Percentiles rank a stretch among this genome's conserved stretches.
These are phyloP conservation scores for Nycticryphes semicollaris DNA, from an alignment of 2,113 vertebrate genomes.

Conservation along the genomic window DNA sequence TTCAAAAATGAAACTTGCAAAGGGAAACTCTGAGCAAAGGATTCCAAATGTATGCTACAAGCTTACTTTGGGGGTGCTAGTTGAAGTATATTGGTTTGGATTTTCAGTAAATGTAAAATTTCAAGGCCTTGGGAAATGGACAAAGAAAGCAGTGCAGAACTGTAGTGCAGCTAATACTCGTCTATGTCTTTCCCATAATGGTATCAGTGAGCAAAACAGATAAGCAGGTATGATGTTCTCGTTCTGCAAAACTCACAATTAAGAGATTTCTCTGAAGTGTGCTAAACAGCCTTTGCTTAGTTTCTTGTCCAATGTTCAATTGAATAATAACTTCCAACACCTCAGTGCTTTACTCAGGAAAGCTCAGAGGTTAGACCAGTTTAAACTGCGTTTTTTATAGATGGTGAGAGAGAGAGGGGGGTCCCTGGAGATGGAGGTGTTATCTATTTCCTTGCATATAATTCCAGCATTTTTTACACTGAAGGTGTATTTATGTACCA, in stretches of 20 bases:
- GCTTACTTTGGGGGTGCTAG: neutral
- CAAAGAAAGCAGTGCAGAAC: neutral
- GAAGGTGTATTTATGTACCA: neutral
- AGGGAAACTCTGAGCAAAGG: neutral
- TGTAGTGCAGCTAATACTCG: neutral
- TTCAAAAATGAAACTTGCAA: neutral
- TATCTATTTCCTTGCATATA: neutral
- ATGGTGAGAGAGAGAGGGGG: neutral
- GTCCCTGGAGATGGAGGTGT: neutral
- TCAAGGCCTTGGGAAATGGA: neutral
- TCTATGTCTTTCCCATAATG: neutral
- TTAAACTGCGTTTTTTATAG: neutral
- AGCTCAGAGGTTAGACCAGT: neutral
- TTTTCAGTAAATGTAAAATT: neutral
- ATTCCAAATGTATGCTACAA: neutral
- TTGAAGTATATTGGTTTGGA: neutral
- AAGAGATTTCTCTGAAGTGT: neutral
- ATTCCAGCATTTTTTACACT: neutral
- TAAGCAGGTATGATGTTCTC: neutral
- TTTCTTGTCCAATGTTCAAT: neutral
- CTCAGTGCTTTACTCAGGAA: neutral
- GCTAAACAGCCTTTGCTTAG: neutral
- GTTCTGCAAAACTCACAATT: neutral
- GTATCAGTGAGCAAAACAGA: neutral
- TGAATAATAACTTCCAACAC: neutral